A percentile compares a stretch with the other conserved stretches of the same genome.
Conservation (phyloP, 2,888 invertebrate species). For the Chrysolina oricalcia region DNA sequence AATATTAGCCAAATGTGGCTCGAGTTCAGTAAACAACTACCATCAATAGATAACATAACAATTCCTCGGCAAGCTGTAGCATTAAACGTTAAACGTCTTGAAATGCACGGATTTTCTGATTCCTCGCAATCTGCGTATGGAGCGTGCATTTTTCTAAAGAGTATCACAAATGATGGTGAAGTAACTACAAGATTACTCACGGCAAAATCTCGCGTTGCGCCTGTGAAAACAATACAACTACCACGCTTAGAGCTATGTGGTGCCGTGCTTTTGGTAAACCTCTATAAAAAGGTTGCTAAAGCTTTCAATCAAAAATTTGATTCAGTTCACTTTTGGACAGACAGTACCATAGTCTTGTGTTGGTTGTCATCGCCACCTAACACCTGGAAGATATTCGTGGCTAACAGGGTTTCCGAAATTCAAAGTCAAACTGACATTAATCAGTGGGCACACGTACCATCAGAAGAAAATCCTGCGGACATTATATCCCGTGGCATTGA, state of each 20-base stretch:
- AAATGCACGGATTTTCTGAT: constrained; percentile 54
- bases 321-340: too few species aligned
- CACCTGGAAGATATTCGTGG: too few species aligned
- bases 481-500: constrained; percentile 58
- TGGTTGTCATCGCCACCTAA: too few species aligned
- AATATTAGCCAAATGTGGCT: background rate
- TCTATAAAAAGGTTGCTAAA: too few species aligned
- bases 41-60: constrained; percentile 16
- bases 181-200: constrained; percentile 37
- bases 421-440: constrained; percentile 52
- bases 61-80: constrained; percentile 40
- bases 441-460: constrained; percentile 59
- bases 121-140: constrained; percentile 47
- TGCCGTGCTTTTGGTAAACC: too few species aligned
- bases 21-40: constrained; percentile 1
- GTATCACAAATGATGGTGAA: constrained; percentile 22
- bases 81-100: constrained; percentile 17
- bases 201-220: constrained; percentile 45
- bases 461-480: constrained; percentile 61
- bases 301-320: too few species aligned
- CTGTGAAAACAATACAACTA: constrained; percentile 40
- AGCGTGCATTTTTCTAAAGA: constrained; percentile 38
- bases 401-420: constrained; percentile 60
- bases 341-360: too few species aligned
- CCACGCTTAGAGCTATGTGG: constrained; percentile 47